Conservation (phyloP, 2,797 vertebrate species). For the Thalassophryne amazonica region DNA sequence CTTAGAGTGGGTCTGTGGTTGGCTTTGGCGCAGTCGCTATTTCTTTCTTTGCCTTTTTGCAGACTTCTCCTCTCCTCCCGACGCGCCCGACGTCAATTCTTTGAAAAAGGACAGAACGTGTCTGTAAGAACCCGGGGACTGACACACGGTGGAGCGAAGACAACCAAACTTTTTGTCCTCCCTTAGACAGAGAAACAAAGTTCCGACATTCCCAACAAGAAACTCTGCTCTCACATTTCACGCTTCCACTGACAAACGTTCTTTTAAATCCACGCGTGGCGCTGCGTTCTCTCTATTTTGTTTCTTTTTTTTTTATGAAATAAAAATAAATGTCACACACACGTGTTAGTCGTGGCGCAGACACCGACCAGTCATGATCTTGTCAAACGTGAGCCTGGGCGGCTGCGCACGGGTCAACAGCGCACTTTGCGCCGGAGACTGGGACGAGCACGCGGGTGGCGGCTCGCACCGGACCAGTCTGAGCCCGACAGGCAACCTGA, state of each 20-base stretch:
- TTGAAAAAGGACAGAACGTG: conserved; percentile 30
- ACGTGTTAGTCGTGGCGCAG: conserved; percentile 29
- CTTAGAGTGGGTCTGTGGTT: background rate
- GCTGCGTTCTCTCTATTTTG: background rate
- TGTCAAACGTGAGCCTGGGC: conserved; percentile 74
- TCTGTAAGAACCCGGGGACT: conserved; percentile 10
- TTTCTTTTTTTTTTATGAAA: background rate
- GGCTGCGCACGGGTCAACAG: conserved; percentile 67
- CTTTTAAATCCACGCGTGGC: conserved; percentile 34
- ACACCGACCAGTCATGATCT: conserved; percentile 68
- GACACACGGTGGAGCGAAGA: conserved; percentile 72
- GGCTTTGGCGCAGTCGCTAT: background rate
- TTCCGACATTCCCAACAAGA: conserved; percentile 36
- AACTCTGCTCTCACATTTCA: conserved; percentile 2
- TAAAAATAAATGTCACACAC: conserved; percentile 14
- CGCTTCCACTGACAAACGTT: background rate
- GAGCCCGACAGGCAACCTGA: conserved; percentile 74
- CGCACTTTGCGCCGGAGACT: conserved; percentile 67
- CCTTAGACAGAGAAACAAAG: conserved; percentile 38
- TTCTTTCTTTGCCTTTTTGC: background rate
- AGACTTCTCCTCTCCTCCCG: background rate
- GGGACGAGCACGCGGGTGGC: conserved; percentile 53
- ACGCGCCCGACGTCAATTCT: conserved; percentile 37
- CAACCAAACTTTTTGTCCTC: conserved; percentile 38
- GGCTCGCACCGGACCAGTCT: conserved; percentile 58